phyloP scores from a whole-genome alignment of 2,797 vertebrate species.

The Pseudochirops corinnae region DNA sequence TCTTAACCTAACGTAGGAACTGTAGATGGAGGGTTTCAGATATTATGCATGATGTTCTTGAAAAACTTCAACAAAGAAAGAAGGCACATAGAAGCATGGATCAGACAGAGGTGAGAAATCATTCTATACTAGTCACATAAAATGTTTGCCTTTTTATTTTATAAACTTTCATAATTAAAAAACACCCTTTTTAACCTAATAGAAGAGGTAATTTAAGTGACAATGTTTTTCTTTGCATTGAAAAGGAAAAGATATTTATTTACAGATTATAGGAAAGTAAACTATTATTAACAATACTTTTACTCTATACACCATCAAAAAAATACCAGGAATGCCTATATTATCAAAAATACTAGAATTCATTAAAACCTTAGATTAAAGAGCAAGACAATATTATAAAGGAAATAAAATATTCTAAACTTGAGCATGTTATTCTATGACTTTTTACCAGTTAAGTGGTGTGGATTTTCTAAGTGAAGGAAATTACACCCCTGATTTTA shows the following conservation, averaged over 20 bases:
- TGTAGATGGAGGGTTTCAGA: not conserved
- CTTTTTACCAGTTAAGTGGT: conserved; percentile 31
- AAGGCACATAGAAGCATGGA: conserved; percentile 12
- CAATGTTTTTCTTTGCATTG: conserved; percentile 15
- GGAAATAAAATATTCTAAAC: conserved; percentile 57
- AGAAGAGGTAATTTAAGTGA: not conserved
- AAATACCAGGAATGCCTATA: not conserved
- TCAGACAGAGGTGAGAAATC: conserved; percentile 13
- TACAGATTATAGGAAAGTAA: not conserved
- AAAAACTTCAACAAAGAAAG: conserved; percentile 19
- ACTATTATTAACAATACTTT: conserved; percentile 6
- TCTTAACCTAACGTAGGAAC: not conserved
- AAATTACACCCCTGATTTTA: conserved; percentile 19
- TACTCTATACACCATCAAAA: not conserved
- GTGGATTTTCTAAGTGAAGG: conserved; percentile 25
- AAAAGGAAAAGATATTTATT: conserved; percentile 18
- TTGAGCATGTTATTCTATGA: conserved; percentile 17
- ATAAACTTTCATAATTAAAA: conserved; percentile 3
- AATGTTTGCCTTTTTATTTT: not conserved
- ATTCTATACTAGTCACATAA: conserved; percentile 30
- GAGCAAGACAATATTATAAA: not conserved
- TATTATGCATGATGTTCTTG: conserved; percentile 13
- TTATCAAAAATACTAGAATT: not conserved
- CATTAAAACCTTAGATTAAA: not conserved
- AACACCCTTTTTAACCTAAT: not conserved